Conservation (phyloP, 2,797 vertebrate species). For the Fistularia tabacaria region DNA sequence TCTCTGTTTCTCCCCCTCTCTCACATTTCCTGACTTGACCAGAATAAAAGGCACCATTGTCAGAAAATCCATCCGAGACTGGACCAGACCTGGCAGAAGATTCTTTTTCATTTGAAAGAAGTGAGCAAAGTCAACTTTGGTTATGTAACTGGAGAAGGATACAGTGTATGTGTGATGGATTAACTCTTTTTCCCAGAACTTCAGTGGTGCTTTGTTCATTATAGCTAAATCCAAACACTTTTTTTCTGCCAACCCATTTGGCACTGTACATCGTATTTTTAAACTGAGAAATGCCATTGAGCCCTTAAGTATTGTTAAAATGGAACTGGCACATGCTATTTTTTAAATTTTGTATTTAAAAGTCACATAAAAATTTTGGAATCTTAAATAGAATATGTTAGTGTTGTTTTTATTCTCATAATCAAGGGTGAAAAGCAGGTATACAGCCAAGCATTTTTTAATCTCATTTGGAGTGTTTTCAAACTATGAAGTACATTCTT, state of each 20-base stretch:
- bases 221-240: background rate
- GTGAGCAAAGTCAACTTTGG: conserved; percentile 40
- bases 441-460: too few species aligned
- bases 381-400: too few species aligned
- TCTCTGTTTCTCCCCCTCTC: conserved; percentile 13
- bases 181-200: background rate
- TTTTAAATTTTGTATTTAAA: too few species aligned
- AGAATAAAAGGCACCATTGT: conserved; percentile 77
- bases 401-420: background rate
- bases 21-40: conserved; percentile 57
- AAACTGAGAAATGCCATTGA: background rate
- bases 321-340: too few species aligned
- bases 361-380: too few species aligned
- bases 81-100: conserved; percentile 46
- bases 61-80: conserved; percentile 69
- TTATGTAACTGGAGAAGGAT: conserved; percentile 57
- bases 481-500: background rate
- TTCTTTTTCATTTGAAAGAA: conserved; percentile 58
- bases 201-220: background rate
- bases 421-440: too few species aligned
- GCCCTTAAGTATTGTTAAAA: too few species aligned
- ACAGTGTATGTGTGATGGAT: conserved; percentile 4
- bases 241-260: background rate
- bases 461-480: too few species aligned
- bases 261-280: background rate